A percentile compares a stretch with the other conserved stretches of the same genome.
Conservation (phyloP, 1,140 invertebrate species). For the Ladona fulva region DNA sequence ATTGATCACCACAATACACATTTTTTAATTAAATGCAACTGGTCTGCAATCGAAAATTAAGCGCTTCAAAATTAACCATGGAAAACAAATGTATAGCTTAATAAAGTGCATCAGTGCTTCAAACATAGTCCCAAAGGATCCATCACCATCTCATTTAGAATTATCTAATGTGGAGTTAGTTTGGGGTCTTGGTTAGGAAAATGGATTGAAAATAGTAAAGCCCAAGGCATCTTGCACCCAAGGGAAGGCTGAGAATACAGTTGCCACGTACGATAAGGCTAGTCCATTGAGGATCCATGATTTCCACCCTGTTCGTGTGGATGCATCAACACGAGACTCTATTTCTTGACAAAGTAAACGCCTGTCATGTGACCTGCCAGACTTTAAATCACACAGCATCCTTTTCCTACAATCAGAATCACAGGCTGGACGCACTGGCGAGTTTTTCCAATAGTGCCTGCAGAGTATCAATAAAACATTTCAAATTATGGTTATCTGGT, state of each 20-base stretch:
- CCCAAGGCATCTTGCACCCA: neutral
- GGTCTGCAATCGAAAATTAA: too few relatives aligned
- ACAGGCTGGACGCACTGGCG: constrained; percentile 64
- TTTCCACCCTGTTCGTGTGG: constrained; percentile 62
- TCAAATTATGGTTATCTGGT: too few relatives aligned
- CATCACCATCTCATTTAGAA: too few relatives aligned
- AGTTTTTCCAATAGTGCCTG: constrained; percentile 83
- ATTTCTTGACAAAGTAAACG: constrained; percentile 70
- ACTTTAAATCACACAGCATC: constrained; percentile 73
- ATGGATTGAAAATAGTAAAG: neutral
- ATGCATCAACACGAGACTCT: constrained; percentile 65
- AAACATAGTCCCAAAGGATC: too few relatives aligned
- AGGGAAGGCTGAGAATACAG: constrained; percentile 14
- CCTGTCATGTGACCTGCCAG: constrained; percentile 75
- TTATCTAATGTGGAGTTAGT: too few relatives aligned
- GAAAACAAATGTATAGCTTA: too few relatives aligned
- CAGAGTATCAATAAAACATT: too few relatives aligned
- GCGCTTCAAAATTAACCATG: too few relatives aligned
- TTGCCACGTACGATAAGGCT: constrained; percentile 67
- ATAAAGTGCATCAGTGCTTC: too few relatives aligned
- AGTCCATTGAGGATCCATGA: constrained; percentile 78
- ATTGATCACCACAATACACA: too few relatives aligned
- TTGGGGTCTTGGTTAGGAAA: neutral
- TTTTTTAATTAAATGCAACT: too few relatives aligned
- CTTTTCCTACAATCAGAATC: constrained; percentile 76